These are phyloP conservation scores for Buceros bicornis DNA, from an alignment of 2,797 vertebrate genomes.

Conservation along the genomic window DNA sequence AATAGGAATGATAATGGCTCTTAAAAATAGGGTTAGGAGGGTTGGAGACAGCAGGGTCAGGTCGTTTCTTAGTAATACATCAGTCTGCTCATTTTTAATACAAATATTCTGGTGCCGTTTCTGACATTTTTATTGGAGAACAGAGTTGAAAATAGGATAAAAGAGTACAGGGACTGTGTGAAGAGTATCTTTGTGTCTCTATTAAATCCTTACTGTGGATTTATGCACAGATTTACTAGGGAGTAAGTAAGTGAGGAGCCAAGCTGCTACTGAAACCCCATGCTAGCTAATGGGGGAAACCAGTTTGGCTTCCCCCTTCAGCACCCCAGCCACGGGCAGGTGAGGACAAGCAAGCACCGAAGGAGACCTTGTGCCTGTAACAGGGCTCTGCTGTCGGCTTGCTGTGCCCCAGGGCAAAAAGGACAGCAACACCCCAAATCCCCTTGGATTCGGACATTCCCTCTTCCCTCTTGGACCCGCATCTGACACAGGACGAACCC, in stretches of 20 bases:
- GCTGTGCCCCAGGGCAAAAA: not conserved
- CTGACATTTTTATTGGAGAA: not conserved
- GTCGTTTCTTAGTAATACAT: not conserved
- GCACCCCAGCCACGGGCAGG: not conserved
- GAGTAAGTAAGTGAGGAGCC: not conserved
- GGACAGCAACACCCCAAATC: not conserved
- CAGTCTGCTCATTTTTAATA: not conserved
- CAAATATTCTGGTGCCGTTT: not conserved
- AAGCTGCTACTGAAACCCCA: not conserved
- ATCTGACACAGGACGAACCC: not conserved
- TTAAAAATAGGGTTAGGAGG: not conserved
- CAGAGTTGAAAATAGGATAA: not conserved
- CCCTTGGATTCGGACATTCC: no score
- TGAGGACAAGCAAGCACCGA: not conserved
- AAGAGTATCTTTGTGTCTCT: not conserved
- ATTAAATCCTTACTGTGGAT: not conserved
- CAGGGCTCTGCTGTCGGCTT: not conserved
- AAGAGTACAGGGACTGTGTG: not conserved
- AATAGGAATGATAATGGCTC: not conserved
- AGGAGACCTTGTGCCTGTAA: not conserved
- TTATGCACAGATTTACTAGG: not conserved
- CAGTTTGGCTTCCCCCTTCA: not conserved
- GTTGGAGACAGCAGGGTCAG: not conserved
- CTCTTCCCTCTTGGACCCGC: no score
- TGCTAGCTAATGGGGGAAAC: not conserved